Evolutionary conservation across 2,888 invertebrate genomes (phyloP), one percentile per base, ranked within the genome.

Genomic region (Drosophila eohydei): DNA sequence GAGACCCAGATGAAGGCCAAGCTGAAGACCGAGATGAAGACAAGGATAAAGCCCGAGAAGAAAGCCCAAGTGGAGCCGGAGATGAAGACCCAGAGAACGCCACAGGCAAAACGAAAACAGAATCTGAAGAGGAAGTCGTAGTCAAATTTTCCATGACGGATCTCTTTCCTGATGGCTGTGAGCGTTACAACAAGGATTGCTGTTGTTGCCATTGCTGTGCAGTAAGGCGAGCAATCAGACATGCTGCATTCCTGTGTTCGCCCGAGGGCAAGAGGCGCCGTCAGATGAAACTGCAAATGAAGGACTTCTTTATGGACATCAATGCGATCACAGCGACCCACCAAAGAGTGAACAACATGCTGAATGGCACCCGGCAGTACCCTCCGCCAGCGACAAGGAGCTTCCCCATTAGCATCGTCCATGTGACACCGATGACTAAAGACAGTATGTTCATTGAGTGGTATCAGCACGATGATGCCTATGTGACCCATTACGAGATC

Each of bases 261-360:
- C 72, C 77, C 1, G 74, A 82, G 48, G 86, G 86, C 0, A 55
- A 78, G 28, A 26, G 34, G 7, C 69, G 69, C 0, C 34, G 65
- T 4, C 34, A 80, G 46, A 26, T 81, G 67, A 81, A 83, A 46
- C 26, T 78, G 66, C 66, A 78, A 8, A 28, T 89, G 40, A 81
- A 81, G 40, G 75, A 70, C 56, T 58, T 88, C 32, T 64, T 89
- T 14, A 78, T 89, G 86, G 89, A 89, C 32, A 63, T 88, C 9
- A 69, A 63, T 43, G 80, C 83, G 0, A 56, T 89, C 54, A 43
- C 79, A 0, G 9, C 34, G 1, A 71, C 74, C 0, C 78, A 81
- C 4, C 34, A 44, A 3, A 36, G 44, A 8, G 46, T 85, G 8
- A 41, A 63, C 8, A 59, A 60, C 21, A 40, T 57, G 0, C 48